Percentiles rank a stretch among this genome's conserved stretches.
Evolutionary conservation across 2,113 vertebrate species (phyloP).

Genomic region (Muntiacus muntjak): DNA sequence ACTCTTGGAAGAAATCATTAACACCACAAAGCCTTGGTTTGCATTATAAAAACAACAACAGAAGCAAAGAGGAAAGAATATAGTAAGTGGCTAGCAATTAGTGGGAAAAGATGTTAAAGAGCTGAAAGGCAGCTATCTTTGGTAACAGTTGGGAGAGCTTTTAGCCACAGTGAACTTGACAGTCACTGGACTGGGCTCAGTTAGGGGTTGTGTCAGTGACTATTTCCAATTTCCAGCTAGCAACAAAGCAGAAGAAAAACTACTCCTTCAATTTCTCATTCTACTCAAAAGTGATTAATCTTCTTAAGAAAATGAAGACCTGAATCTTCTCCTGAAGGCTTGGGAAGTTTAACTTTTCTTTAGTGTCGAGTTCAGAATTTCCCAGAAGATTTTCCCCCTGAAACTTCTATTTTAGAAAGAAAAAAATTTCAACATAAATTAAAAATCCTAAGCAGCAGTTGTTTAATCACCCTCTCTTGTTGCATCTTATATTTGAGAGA

Average conservation of each 20-base stretch:
- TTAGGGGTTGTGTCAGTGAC: background rate
- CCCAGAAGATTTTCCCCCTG: background rate
- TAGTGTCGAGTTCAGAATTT: background rate
- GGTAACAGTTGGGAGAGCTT: background rate
- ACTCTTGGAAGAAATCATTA: background rate
- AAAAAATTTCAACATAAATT: background rate
- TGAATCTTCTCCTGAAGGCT: background rate
- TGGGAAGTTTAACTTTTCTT: background rate
- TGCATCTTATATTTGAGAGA: background rate
- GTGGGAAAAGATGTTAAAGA: background rate
- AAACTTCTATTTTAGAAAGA: background rate
- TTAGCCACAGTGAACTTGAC: background rate
- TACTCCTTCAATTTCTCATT: background rate
- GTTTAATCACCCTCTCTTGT: background rate
- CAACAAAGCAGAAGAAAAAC: background rate
- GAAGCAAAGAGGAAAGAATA: background rate
- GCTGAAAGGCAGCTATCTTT: background rate
- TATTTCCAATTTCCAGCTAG: background rate
- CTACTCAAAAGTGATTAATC: background rate
- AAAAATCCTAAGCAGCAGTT: background rate
- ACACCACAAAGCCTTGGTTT: background rate
- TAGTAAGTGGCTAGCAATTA: background rate
- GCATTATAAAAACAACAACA: background rate
- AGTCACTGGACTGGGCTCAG: background rate
- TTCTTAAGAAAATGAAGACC: background rate